These are phyloP conservation scores for Sorex fumeus DNA, from an alignment of 2,113 vertebrate species.

Conservation along the genomic window DNA sequence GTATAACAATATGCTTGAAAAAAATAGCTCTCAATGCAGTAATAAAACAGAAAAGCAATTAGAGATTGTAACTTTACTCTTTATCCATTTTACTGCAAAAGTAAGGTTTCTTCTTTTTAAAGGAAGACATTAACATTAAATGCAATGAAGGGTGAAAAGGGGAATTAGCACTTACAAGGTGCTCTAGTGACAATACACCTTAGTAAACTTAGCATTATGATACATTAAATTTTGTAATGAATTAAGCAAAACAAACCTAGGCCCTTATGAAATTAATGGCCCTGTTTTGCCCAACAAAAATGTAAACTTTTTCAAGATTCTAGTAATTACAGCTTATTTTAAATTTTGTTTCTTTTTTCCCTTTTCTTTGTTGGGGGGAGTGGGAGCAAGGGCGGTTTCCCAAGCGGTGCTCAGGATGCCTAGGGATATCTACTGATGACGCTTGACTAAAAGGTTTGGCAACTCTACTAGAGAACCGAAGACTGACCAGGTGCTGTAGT, in stretches of 20 bases:
- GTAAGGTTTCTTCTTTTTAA: slow-evolving; percentile 36
- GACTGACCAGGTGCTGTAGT: no score
- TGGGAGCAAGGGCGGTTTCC: no score
- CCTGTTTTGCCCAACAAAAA: slow-evolving; percentile 18
- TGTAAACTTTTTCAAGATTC: not conserved
- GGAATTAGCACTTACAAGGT: no score
- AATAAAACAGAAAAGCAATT: slow-evolving; percentile 53
- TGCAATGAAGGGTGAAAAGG: not conserved
- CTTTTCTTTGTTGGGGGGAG: no score
- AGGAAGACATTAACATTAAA: not conserved
- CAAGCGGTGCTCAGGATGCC: no score
- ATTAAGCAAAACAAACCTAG: not conserved
- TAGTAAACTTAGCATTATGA: not conserved
- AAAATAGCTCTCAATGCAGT: slow-evolving; percentile 27
- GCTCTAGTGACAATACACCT: not conserved
- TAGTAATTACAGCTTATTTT: not conserved
- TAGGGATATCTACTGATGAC: no score
- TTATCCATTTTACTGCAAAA: slow-evolving; percentile 45
- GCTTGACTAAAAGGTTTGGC: no score
- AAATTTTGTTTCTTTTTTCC: no score
- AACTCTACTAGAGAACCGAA: no score
- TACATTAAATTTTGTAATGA: not conserved
- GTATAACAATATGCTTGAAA: slow-evolving; percentile 39
- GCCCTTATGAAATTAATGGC: not conserved
- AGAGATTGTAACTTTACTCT: slow-evolving; percentile 30